Conservation (phyloP, 2,113 vertebrate genomes). For the Anser brachyrhynchus region DNA sequence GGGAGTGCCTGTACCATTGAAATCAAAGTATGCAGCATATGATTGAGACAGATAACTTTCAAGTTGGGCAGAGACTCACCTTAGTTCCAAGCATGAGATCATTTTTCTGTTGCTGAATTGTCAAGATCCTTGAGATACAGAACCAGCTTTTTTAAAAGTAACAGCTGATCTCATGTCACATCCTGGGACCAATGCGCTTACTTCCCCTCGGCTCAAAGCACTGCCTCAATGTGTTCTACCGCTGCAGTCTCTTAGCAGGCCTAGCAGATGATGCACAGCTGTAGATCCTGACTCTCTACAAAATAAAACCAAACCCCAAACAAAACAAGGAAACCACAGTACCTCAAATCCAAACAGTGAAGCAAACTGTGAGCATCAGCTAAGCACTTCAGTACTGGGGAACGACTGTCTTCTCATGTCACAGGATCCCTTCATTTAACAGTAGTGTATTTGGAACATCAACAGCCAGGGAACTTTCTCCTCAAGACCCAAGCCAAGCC, state of each 20-base stretch:
- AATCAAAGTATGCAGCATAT: slow-evolving; percentile 1
- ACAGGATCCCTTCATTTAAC: background rate
- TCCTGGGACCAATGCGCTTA: background rate
- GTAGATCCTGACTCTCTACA: background rate
- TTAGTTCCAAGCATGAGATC: slow-evolving; percentile 35
- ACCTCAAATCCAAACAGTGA: background rate
- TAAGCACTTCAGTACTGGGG: background rate
- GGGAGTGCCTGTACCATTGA: background rate
- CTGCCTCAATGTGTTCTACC: background rate
- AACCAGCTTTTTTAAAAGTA: background rate
- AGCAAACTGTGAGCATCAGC: background rate
- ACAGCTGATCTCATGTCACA: background rate
- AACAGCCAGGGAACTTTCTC: background rate
- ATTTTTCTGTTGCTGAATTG: slow-evolving; percentile 39
- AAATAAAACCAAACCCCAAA: background rate
- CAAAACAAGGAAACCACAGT: background rate
- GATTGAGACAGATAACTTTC: background rate
- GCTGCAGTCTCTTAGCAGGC: background rate
- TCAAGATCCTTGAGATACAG: slow-evolving; percentile 41
- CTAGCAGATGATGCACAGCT: background rate
- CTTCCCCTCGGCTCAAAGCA: background rate
- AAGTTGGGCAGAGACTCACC: background rate
- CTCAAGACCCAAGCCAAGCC: background rate
- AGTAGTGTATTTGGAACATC: background rate
- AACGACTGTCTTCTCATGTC: background rate